phyloP scores from a whole-genome alignment of 2,888 invertebrate species.

The Cryptus armator region DNA sequence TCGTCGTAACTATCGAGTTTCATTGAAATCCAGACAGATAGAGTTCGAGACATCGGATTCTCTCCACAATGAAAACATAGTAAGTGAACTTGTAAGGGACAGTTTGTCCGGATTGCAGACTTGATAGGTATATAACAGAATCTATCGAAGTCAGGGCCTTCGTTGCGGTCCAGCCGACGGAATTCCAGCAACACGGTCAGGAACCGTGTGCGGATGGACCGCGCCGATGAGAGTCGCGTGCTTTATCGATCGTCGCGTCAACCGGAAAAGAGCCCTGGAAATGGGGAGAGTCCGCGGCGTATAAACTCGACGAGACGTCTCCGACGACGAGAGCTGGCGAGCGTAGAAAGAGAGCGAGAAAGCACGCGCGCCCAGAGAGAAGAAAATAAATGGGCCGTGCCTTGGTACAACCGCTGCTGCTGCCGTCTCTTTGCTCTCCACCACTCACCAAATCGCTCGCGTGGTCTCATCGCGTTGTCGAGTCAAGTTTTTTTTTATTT shows the following conservation, averaged over 20 bases:
- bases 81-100: neutral
- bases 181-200: neutral
- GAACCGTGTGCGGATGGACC: slow-evolving; percentile 15
- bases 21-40: slow-evolving; percentile 12
- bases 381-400: slow-evolving; percentile 48
- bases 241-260: slow-evolving; percentile 48
- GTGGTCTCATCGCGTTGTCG: slow-evolving; percentile 1
- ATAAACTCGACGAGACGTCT: slow-evolving; percentile 35
- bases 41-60: neutral
- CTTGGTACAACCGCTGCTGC: slow-evolving; percentile 24
- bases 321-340: neutral
- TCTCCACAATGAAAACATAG: neutral
- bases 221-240: slow-evolving; percentile 40
- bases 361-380: slow-evolving; percentile 25
- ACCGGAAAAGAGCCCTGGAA: slow-evolving; percentile 49
- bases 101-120: slow-evolving; percentile 6
- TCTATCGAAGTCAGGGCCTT: neutral
- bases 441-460: slow-evolving; percentile 11
- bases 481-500: slow-evolving; percentile 6
- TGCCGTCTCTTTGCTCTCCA: neutral
- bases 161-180: neutral
- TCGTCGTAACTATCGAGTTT: neutral
- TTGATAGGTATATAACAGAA: neutral
- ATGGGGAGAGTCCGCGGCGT: slow-evolving; percentile 14
- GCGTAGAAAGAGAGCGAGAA: slow-evolving; percentile 23